A percentile compares a stretch with the other conserved stretches of the same genome.
Evolutionary conservation across 2,797 vertebrate species (phyloP).

Genomic region (Lophotriccus pileatus): DNA sequence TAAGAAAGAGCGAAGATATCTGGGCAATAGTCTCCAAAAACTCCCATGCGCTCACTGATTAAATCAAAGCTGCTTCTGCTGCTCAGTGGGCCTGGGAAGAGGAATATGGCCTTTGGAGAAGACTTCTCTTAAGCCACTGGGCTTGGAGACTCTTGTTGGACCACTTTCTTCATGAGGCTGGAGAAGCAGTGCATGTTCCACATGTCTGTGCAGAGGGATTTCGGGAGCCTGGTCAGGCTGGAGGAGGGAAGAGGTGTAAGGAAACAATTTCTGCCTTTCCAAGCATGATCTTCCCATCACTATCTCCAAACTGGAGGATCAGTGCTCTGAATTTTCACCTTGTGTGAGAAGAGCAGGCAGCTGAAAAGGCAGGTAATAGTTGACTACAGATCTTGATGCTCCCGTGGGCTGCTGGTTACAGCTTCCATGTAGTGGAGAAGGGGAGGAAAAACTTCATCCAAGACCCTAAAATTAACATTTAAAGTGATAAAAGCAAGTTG

Average conservation of each 20-base stretch:
- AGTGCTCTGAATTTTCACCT: neutral
- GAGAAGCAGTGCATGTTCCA: neutral
- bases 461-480: neutral
- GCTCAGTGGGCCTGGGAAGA: neutral
- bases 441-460: neutral
- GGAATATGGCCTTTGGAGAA: neutral
- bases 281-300: neutral
- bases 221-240: neutral
- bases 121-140: neutral
- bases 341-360: neutral
- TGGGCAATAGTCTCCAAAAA: neutral
- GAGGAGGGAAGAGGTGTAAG: neutral
- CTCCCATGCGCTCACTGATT: neutral
- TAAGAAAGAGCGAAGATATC: neutral
- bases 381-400: neutral
- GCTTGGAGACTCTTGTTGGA: neutral
- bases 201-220: neutral
- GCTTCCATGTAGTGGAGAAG: neutral
- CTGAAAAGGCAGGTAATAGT: neutral
- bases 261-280: neutral
- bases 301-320: neutral
- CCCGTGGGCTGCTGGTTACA: neutral
- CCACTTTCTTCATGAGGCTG: neutral
- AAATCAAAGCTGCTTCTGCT: neutral
- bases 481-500: neutral